phyloP scores from a whole-genome alignment of 2,113 vertebrate species.

The Cynocephalus volans region DNA sequence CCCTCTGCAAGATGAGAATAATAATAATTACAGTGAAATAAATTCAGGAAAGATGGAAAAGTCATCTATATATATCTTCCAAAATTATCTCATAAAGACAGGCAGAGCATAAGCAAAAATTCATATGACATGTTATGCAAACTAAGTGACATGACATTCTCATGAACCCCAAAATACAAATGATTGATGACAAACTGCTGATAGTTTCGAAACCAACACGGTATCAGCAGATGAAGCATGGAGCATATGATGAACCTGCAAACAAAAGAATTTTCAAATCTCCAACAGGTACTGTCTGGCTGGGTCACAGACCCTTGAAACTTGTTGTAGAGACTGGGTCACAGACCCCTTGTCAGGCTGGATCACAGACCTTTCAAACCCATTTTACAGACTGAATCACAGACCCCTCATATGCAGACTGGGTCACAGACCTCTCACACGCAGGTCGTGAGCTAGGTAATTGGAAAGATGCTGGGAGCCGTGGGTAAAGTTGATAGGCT shows the following conservation, averaged over 20 bases:
- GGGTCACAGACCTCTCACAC: too few relatives aligned
- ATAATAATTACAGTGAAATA: not conserved
- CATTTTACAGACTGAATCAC: too few relatives aligned
- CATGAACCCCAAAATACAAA: not conserved
- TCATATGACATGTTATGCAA: not conserved
- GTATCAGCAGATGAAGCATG: not conserved
- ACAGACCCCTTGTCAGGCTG: too few relatives aligned
- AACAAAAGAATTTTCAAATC: not conserved
- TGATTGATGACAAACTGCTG: not conserved
- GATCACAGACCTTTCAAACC: too few relatives aligned
- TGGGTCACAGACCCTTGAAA: too few relatives aligned
- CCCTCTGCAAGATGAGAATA: not conserved
- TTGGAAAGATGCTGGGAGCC: too few relatives aligned
- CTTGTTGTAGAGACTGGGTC: too few relatives aligned
- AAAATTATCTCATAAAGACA: not conserved
- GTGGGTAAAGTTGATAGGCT: too few relatives aligned
- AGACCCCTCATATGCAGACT: too few relatives aligned
- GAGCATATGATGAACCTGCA: not conserved
- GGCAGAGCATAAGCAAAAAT: not conserved
- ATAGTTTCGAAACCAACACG: not conserved
- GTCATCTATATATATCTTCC: not conserved
- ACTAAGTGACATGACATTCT: not conserved
- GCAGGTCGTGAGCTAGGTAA: too few relatives aligned
- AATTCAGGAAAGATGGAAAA: not conserved
- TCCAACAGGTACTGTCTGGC: not conserved